Conservation (phyloP, 2,797 vertebrate genomes). For the Gephyroberyx darwinii region DNA sequence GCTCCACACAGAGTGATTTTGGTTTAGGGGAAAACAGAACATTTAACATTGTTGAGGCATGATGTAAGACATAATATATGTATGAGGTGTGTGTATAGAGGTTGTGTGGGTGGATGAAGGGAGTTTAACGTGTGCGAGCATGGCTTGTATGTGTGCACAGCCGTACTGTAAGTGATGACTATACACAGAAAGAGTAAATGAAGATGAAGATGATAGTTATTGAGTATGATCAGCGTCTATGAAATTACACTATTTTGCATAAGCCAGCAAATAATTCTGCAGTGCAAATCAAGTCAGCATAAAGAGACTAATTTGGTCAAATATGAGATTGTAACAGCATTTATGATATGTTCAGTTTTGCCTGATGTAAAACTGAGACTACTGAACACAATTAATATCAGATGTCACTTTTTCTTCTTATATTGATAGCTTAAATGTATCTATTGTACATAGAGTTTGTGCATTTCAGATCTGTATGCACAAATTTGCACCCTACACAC, state of each 20-base stretch:
- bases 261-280: constrained; percentile 56
- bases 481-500: constrained; percentile 18
- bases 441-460: constrained; percentile 62
- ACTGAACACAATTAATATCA: constrained; percentile 55
- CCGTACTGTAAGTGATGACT: constrained; percentile 53
- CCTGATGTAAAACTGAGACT: constrained; percentile 49
- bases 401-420: constrained; percentile 71
- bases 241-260: constrained; percentile 59
- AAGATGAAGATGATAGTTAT: constrained; percentile 33
- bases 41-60: not conserved
- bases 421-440: constrained; percentile 64
- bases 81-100: constrained; percentile 30
- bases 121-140: constrained; percentile 58
- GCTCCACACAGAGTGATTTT: not conserved
- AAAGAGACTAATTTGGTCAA: constrained; percentile 53
- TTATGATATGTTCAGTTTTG: constrained; percentile 49
- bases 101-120: constrained; percentile 54
- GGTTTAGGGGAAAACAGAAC: not conserved
- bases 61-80: not conserved
- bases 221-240: constrained; percentile 47
- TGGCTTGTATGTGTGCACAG: constrained; percentile 65
- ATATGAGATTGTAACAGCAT: constrained; percentile 56
- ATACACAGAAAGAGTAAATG: constrained; percentile 49
- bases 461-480: constrained; percentile 50
- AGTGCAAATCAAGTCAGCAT: constrained; percentile 51